Evolutionary conservation across 2,797 vertebrate species (phyloP).

Genomic region (Glyptemys insculpta): DNA sequence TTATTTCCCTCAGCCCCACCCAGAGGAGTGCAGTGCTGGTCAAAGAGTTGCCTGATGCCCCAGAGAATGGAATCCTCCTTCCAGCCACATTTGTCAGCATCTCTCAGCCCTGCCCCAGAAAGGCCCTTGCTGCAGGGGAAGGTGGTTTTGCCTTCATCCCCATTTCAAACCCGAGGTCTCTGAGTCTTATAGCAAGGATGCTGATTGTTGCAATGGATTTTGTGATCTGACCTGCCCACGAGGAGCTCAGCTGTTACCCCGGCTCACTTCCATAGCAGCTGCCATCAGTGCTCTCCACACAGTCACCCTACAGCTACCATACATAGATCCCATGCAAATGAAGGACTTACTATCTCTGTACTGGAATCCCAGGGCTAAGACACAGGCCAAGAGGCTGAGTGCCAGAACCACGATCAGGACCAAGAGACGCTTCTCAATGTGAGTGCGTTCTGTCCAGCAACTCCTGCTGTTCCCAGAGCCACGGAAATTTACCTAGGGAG

Average conservation of each 20-base stretch:
- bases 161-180: background rate
- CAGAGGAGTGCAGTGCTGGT: background rate
- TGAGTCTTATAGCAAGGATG: background rate
- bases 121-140: background rate
- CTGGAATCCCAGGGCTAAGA: constrained; percentile 87
- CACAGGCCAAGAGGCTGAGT: constrained; percentile 81
- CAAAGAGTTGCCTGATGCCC: background rate
- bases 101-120: background rate
- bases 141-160: background rate
- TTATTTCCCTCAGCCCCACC: background rate
- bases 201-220: background rate
- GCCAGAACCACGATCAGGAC: constrained; percentile 81
- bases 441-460: constrained; percentile 88
- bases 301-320: too few relatives aligned
- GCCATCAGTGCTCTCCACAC: background rate
- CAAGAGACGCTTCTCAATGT: constrained; percentile 86
- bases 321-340: accelerated
- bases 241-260: background rate
- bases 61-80: background rate
- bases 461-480: constrained; percentile 59
- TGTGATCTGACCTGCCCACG: too few relatives aligned
- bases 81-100: background rate
- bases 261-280: background rate
- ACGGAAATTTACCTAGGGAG: constrained; percentile 86
- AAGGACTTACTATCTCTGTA: constrained; percentile 90